Evolutionary conservation across 2,113 vertebrate genomes (phyloP), one percentile per base, ranked within the genome.

Genomic region (Illadopsis cleaveri): DNA sequence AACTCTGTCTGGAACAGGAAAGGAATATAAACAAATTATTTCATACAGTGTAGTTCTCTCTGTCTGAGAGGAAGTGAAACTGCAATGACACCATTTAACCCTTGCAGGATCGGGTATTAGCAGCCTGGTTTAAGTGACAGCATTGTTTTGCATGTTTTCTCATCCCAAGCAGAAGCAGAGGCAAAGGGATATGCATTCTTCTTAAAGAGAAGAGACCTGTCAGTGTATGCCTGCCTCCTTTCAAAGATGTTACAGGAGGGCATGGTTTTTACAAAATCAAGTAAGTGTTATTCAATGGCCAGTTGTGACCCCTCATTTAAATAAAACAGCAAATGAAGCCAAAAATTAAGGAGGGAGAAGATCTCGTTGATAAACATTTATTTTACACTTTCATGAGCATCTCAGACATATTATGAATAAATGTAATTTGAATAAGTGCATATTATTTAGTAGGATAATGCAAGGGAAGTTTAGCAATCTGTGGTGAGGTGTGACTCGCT

Each of bases 21-120:
- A 83, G 77, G 75, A 91, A 70, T 73, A 88, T 80, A 95, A 95
- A 93, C 56, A 92, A 61, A 93, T 95, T 86, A 81, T 83, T 95
- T 95, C 85, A 78, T 81, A 62, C 71, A 45, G 22, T 37, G 40
- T 64, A 37, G 78, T 70, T 94, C 75, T 91, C 76, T 84, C 60
- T 89, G 80, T 80, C 4, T 3, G 35, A 77, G 68, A 86, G 93
- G 94, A 96, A 92, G 76, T 81, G 71, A 88, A 95, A 86, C 60
- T 73, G 80, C 82, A 68, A 1, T 85, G 78, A 71, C 31, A 40
- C 60, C 33, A 13, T 66, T 96, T 94, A 95, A 96, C 90, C 75
- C 85, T 86, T 83, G 25, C 20, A 90, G 20, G 71, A 64, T 48
- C 87, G 88, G 69, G 15, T 75, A 35, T 60, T 73, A 82, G 33